These are phyloP conservation scores for Agrochola circellaris DNA, from an alignment of 2,888 invertebrate genomes.

Conservation along the genomic window DNA sequence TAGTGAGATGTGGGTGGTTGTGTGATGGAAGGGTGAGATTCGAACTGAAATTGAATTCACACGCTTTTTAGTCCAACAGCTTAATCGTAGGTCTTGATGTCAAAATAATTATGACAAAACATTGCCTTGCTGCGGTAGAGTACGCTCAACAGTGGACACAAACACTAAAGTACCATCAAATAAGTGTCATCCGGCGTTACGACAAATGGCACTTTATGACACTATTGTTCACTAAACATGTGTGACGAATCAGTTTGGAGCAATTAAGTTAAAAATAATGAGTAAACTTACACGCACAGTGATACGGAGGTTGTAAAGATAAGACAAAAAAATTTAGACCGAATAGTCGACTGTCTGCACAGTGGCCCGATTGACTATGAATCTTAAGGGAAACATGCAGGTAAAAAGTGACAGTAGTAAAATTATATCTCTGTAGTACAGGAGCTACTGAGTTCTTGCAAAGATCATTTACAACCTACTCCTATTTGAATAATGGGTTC, in stretches of 20 bases:
- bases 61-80: neutral
- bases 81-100: neutral
- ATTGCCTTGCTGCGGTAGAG: too few species aligned
- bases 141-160: slow-evolving; percentile 33
- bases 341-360: slow-evolving; percentile 3
- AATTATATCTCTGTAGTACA: neutral
- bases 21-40: neutral
- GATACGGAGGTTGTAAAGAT: slow-evolving; percentile 17
- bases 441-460: too few species aligned
- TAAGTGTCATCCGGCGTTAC: slow-evolving; percentile 59
- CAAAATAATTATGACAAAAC: neutral
- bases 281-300: slow-evolving; percentile 5
- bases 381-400: neutral
- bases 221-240: slow-evolving; percentile 59
- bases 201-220: slow-evolving; percentile 51
- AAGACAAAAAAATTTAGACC: slow-evolving; percentile 28
- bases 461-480: too few species aligned
- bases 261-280: slow-evolving; percentile 52
- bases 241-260: slow-evolving; percentile 52
- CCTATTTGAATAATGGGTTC: too few species aligned
- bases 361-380: neutral
- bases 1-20: neutral
- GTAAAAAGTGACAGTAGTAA: neutral
- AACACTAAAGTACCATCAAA: slow-evolving; percentile 28
- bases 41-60: neutral